A percentile compares a stretch with the other conserved stretches of the same genome.
phyloP scores from a whole-genome alignment of 2,888 invertebrate genomes.

The Noctua pronuba region DNA sequence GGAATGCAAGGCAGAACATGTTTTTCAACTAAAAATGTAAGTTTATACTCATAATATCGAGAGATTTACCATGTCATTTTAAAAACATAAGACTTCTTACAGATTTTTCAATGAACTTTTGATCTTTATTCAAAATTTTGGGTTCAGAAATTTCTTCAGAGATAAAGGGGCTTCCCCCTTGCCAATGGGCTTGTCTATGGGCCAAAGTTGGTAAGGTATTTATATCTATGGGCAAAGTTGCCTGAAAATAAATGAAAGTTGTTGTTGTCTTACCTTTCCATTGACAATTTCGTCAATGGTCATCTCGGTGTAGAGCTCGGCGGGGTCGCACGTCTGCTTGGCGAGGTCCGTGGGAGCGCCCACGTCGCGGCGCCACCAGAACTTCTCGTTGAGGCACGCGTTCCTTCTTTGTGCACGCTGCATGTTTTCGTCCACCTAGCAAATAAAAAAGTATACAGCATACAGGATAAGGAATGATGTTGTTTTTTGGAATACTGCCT shows the following conservation, averaged over 20 bases:
- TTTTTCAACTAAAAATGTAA: no score
- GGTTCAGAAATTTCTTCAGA: neutral
- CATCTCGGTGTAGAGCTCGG: slow-evolving; percentile 93
- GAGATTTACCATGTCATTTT: no score
- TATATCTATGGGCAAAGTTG: no score
- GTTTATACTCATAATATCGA: no score
- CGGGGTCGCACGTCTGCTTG: slow-evolving; percentile 77
- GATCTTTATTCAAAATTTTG: neutral
- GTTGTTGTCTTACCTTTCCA: slow-evolving; percentile 92
- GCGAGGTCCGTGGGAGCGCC: slow-evolving; percentile 79
- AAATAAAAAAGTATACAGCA: neutral
- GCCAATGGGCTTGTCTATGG: no score
- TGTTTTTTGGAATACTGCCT: neutral
- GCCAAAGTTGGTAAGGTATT: no score
- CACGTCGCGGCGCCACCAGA: slow-evolving; percentile 98
- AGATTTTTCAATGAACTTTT: no score
- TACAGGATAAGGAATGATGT: neutral
- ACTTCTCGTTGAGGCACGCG: slow-evolving; percentile 95
- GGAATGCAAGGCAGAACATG: neutral
- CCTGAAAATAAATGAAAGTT: no score
- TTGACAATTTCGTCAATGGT: slow-evolving; percentile 99
- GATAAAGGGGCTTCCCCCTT: neutral
- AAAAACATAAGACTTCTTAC: neutral
- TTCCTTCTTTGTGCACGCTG: slow-evolving; percentile 97
- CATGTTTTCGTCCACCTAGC: slow-evolving; percentile 98